These are phyloP conservation scores for Nyleta sp. DNA, from an alignment of 2,888 invertebrate genomes.

Conservation along the genomic window DNA sequence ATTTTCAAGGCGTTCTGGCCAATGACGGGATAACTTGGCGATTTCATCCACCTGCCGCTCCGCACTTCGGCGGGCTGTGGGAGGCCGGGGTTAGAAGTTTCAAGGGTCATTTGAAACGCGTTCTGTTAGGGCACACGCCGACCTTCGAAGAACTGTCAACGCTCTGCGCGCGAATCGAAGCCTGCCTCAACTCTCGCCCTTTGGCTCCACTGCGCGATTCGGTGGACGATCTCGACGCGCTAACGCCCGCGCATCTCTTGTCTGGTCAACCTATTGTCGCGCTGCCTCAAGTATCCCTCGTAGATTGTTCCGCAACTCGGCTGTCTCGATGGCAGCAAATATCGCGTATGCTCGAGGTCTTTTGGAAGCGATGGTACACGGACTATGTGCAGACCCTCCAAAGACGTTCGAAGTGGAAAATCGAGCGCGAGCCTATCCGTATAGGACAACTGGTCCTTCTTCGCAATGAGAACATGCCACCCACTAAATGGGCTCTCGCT, in stretches of 20 bases:
- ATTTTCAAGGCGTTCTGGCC: not conserved
- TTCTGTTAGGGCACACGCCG: not conserved
- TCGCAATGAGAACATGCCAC: not conserved
- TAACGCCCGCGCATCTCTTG: slow-evolving; percentile 10
- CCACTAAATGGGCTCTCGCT: not conserved
- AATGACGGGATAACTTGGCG: not conserved
- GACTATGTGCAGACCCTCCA: not conserved
- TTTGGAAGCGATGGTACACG: not conserved
- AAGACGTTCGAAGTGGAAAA: not conserved
- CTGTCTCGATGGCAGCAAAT: slow-evolving; percentile 7
- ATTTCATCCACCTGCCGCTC: not conserved
- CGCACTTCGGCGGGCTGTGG: not conserved
- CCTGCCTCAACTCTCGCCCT: not conserved
- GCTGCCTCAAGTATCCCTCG: not conserved
- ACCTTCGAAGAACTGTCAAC: not conserved
- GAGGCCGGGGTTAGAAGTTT: not conserved
- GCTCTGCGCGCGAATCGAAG: not conserved
- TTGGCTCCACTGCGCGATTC: not conserved
- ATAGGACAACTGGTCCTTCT: not conserved
- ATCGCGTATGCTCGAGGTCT: not conserved
- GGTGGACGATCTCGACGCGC: not conserved
- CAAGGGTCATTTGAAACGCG: not conserved
- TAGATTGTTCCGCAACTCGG: not conserved
- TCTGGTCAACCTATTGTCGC: slow-evolving; percentile 4
- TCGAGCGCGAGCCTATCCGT: not conserved